Evolutionary conservation across 2,888 invertebrate genomes (phyloP).

Genomic region (Andrena flavipes): DNA sequence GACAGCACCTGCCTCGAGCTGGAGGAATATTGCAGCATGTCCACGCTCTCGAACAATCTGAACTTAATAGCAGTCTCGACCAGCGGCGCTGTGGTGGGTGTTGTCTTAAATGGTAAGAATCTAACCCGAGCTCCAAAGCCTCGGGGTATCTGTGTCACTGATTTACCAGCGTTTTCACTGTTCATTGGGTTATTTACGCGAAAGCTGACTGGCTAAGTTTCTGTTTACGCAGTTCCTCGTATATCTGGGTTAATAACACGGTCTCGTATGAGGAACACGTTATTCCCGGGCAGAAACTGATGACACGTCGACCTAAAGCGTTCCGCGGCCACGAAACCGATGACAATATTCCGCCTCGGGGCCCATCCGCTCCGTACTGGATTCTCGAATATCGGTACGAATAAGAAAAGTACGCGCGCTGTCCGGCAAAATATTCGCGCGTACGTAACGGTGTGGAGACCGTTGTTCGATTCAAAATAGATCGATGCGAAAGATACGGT

Average conservation of each 20-base stretch:
- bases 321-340: constrained; percentile 22
- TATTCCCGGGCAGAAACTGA: constrained; percentile 8
- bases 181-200: constrained; percentile 18
- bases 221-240: constrained; percentile 26
- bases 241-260: constrained; percentile 47
- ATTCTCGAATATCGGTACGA: not conserved
- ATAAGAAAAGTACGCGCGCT: not conserved
- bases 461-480: constrained; percentile 14
- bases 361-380: too few relatives aligned
- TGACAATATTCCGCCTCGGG: constrained; percentile 1
- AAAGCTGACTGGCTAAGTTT: not conserved
- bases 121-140: not conserved
- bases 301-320: constrained; percentile 13
- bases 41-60: constrained; percentile 87
- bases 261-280: constrained; percentile 14
- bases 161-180: not conserved
- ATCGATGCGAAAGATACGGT: constrained; percentile 7
- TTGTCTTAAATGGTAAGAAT: constrained; percentile 85
- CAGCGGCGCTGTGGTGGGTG: constrained; percentile 87
- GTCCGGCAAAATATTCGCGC: constrained; percentile 8
- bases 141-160: not conserved
- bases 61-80: constrained; percentile 88
- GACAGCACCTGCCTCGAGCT: constrained; percentile 88
- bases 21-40: constrained; percentile 87
- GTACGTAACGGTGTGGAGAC: not conserved